Conservation (phyloP, 2,113 vertebrate species). For the Passer domesticus region DNA sequence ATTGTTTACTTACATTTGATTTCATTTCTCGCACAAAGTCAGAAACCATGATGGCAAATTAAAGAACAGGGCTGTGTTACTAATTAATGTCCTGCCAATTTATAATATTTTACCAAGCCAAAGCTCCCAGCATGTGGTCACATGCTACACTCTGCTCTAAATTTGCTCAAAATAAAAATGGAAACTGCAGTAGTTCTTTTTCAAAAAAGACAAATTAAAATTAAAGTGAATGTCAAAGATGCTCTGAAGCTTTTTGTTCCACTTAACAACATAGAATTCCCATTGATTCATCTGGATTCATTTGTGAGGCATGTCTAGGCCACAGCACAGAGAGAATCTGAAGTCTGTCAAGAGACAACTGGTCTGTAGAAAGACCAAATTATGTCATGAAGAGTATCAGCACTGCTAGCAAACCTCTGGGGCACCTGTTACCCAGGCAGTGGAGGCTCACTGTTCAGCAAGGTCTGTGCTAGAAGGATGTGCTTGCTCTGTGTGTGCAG, state of each 20-base stretch:
- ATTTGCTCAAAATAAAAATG: not conserved
- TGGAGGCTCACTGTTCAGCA: not conserved
- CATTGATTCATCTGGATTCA: not conserved
- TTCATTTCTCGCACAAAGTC: not conserved
- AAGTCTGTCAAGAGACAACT: not conserved
- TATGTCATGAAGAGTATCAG: not conserved
- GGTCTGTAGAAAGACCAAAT: not conserved
- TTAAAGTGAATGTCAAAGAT: not conserved
- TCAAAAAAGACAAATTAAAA: not conserved
- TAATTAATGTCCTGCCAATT: not conserved
- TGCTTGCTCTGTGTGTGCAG: not conserved
- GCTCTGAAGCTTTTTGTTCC: not conserved
- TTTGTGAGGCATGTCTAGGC: not conserved
- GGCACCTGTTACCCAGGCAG: not conserved
- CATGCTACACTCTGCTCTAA: not conserved
- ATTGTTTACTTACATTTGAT: not conserved
- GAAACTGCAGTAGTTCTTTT: not conserved
- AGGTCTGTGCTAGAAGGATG: not conserved
- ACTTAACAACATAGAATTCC: not conserved
- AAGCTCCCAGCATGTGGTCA: not conserved
- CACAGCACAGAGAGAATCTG: not conserved
- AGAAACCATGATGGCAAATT: not conserved
- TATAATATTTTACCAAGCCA: not conserved
- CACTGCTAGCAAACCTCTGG: not conserved
- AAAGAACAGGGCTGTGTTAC: not conserved